Conservation (phyloP, 2,113 vertebrate genomes). For the Myocastor coypus region DNA sequence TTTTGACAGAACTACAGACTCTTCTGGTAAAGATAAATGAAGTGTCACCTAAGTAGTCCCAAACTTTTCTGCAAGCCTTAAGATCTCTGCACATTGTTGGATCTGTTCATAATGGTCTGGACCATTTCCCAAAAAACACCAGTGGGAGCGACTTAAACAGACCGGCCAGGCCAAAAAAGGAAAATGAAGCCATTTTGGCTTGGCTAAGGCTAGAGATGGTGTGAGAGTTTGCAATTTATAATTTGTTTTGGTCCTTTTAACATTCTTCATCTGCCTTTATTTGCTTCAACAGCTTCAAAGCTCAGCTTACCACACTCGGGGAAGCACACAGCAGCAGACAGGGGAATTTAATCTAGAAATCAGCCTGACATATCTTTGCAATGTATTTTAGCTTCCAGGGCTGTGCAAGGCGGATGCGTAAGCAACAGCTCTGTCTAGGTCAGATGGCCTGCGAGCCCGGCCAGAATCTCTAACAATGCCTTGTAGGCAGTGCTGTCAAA, state of each 20-base stretch:
- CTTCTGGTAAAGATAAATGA: constrained; percentile 67
- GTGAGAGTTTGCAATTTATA: constrained; percentile 79
- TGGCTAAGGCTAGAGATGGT: constrained; percentile 65
- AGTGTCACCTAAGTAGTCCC: constrained; percentile 71
- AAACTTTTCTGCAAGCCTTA: constrained; percentile 78
- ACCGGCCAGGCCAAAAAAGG: constrained; percentile 66
- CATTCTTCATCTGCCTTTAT: constrained; percentile 81
- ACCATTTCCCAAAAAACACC: constrained; percentile 77
- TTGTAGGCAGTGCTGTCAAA: constrained; percentile 69
- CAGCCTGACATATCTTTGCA: constrained; percentile 69
- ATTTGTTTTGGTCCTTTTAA: constrained; percentile 70
- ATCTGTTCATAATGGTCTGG: constrained; percentile 75
- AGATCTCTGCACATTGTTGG: constrained; percentile 73
- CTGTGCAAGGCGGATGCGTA: constrained; percentile 62
- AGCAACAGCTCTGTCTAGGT: constrained; percentile 61
- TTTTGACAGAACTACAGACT: constrained; percentile 71
- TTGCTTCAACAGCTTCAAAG: constrained; percentile 78
- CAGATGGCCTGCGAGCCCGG: constrained; percentile 63
- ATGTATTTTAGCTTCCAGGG: constrained; percentile 66
- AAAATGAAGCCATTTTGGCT: constrained; percentile 81
- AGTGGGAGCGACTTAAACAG: constrained; percentile 67
- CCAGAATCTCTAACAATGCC: constrained; percentile 55
- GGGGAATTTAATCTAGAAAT: constrained; percentile 77
- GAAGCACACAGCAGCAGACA: constrained; percentile 75
- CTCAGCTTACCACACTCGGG: constrained; percentile 73